Evolutionary conservation across 2,797 vertebrate species (phyloP).

Genomic region (Silurus aristotelis): DNA sequence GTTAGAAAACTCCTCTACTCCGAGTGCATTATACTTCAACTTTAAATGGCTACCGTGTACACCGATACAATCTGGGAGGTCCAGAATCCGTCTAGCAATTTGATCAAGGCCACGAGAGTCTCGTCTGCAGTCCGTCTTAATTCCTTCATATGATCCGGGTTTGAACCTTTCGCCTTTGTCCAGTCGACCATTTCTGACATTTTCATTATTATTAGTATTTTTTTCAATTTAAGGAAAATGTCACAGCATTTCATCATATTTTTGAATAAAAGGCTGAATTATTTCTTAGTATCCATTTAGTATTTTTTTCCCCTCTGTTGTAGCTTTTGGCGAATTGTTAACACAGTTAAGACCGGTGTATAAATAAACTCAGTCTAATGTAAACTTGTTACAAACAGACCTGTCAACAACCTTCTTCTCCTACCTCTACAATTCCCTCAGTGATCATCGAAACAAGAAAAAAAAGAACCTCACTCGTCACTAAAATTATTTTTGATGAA

Average conservation of each 20-base stretch:
- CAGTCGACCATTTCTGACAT: neutral
- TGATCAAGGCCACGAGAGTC: too few relatives aligned
- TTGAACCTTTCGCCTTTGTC: neutral
- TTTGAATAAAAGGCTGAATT: neutral
- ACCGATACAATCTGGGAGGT: neutral
- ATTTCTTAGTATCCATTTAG: neutral
- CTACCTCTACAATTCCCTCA: neutral
- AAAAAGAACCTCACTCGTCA: neutral
- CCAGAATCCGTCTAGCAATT: neutral
- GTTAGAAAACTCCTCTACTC: neutral
- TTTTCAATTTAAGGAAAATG: neutral
- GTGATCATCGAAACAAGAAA: neutral
- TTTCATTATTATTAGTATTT: neutral
- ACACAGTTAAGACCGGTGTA: neutral
- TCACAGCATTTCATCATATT: neutral
- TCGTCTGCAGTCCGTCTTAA: neutral
- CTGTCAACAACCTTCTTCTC: neutral
- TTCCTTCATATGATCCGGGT: neutral
- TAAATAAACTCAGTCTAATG: neutral
- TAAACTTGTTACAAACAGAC: neutral
- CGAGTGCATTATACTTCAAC: neutral
- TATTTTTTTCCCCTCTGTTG: neutral
- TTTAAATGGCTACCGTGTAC: neutral
- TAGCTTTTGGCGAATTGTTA: neutral
- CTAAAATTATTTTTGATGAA: neutral